Evolutionary conservation across 2,888 invertebrate genomes (phyloP).

Genomic region (Callinectes sapidus): DNA sequence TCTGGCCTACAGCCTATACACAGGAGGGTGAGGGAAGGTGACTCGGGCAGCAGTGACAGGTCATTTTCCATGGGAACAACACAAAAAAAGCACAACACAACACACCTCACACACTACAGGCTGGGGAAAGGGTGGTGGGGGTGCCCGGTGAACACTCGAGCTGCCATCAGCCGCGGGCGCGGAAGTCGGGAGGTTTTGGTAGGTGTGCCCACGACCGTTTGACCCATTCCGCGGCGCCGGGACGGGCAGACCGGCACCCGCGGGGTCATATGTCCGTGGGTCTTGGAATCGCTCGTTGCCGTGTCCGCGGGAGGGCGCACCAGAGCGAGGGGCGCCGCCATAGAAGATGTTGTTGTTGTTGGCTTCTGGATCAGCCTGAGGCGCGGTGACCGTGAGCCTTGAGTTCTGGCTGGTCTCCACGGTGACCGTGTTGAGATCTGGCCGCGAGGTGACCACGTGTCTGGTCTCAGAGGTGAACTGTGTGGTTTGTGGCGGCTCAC

Average conservation of each 20-base stretch:
- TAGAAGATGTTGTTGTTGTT: conserved; percentile 49
- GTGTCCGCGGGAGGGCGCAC: conserved; percentile 9
- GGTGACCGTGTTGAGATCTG: conserved; percentile 52
- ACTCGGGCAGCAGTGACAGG: conserved; percentile 56
- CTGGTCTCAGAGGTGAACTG: conserved; percentile 65
- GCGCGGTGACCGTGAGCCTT: conserved; percentile 54
- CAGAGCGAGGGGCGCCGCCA: conserved; percentile 33
- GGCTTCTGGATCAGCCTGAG: conserved; percentile 48
- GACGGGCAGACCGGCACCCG: conserved; percentile 53
- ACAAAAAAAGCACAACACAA: conserved; percentile 56
- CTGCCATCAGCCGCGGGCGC: conserved; percentile 74
- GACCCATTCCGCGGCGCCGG: conserved; percentile 68
- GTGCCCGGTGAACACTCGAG: conserved; percentile 71
- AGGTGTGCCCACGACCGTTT: conserved; percentile 76
- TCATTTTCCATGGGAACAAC: conserved; percentile 59
- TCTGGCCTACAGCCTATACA: conserved; percentile 17
- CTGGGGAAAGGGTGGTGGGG: conserved; percentile 38
- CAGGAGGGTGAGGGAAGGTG: background rate
- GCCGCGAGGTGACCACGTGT: conserved; percentile 63
- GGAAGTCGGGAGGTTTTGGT: conserved; percentile 79
- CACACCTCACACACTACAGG: conserved; percentile 67
- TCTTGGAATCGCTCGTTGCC: conserved; percentile 52
- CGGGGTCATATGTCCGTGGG: conserved; percentile 46
- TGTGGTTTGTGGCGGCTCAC: conserved; percentile 49
- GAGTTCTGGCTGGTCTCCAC: conserved; percentile 70